Conservation (phyloP, 2,113 vertebrate species). For the Camelus dromedarius region DNA sequence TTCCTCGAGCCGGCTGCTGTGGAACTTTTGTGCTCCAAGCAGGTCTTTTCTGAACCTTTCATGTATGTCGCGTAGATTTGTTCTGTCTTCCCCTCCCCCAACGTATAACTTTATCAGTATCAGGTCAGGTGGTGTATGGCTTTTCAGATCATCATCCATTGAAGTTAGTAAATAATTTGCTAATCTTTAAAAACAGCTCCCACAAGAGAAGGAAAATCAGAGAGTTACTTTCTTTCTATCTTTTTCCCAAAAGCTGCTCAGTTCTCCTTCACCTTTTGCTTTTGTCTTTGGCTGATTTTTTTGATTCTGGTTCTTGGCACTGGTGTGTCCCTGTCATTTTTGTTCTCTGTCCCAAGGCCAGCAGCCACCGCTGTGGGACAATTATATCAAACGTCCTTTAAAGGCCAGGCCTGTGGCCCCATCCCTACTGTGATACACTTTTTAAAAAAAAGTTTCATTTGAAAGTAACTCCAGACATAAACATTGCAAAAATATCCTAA, state of each 20-base stretch:
- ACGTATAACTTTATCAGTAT: background rate
- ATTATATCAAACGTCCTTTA: background rate
- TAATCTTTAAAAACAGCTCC: background rate
- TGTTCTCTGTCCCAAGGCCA: background rate
- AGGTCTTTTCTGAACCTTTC: background rate
- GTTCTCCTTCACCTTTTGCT: background rate
- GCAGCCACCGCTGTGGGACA: rapidly evolving
- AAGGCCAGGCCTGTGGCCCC: background rate
- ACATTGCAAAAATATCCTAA: background rate
- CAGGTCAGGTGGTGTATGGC: background rate
- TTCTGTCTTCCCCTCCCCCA: background rate
- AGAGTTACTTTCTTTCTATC: background rate
- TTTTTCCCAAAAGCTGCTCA: background rate
- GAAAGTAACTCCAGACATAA: background rate
- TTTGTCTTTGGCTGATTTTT: background rate
- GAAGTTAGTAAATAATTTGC: background rate
- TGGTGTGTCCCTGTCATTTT: background rate
- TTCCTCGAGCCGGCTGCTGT: background rate
- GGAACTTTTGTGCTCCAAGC: background rate
- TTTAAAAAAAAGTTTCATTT: background rate
- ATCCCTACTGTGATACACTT: background rate
- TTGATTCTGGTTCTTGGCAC: background rate
- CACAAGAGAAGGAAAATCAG: background rate
- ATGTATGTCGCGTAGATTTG: background rate
- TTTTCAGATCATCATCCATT: background rate